A percentile compares a stretch with the other conserved stretches of the same genome.
These are phyloP conservation scores for Onychomys torridus DNA, from an alignment of 2,797 vertebrate genomes.

Conservation along the genomic window DNA sequence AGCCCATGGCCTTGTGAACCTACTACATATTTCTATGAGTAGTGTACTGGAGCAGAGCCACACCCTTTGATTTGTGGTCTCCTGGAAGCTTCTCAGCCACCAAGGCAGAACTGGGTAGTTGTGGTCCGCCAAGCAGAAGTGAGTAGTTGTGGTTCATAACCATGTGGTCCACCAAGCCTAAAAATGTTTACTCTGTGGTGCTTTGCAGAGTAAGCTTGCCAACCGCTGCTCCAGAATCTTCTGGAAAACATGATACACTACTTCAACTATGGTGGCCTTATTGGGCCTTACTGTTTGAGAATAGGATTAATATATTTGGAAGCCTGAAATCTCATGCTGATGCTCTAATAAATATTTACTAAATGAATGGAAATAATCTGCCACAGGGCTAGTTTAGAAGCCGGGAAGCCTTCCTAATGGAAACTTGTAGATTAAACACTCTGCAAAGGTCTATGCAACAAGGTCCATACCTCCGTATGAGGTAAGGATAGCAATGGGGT, in stretches of 20 bases:
- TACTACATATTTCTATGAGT: background rate
- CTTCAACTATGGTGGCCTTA: background rate
- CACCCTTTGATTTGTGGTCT: background rate
- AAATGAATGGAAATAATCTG: background rate
- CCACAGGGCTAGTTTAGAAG: background rate
- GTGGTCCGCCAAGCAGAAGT: background rate
- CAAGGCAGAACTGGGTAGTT: background rate
- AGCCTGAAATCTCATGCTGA: background rate
- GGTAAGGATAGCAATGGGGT: background rate
- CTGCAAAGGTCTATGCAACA: background rate
- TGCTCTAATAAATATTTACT: conserved; percentile 52
- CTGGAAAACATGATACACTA: background rate
- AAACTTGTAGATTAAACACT: background rate
- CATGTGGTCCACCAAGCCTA: background rate
- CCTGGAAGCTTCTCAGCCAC: background rate
- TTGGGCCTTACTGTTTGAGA: conserved; percentile 25
- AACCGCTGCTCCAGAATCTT: background rate
- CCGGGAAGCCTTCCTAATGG: background rate
- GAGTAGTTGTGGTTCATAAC: background rate
- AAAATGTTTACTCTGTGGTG: background rate
- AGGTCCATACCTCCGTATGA: background rate
- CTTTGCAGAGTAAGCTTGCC: background rate
- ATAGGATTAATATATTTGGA: conserved; percentile 33
- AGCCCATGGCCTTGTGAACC: background rate
- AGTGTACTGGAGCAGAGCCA: background rate